Percentiles rank a stretch among this genome's conserved stretches.
phyloP scores from a whole-genome alignment of 2,113 vertebrate species.

The Puntigrus tetrazona region DNA sequence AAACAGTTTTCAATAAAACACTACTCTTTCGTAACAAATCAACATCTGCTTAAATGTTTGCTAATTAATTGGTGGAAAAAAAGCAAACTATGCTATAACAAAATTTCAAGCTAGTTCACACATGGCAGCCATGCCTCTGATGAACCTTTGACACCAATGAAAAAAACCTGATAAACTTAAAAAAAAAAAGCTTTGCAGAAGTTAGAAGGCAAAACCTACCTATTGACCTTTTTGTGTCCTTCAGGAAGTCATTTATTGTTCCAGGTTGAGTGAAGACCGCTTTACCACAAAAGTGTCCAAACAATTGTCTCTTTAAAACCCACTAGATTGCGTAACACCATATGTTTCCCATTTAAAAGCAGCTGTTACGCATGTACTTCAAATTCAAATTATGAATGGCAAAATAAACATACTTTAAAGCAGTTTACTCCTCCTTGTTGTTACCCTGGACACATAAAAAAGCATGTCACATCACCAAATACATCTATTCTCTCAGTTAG shows the following conservation, averaged over 20 bases:
- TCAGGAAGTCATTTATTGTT: conserved; percentile 8
- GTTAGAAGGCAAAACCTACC: not conserved
- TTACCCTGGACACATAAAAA: conserved; percentile 42
- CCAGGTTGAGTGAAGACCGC: not conserved
- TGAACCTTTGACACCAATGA: not conserved
- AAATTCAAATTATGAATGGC: conserved; percentile 4
- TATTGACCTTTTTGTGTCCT: not conserved
- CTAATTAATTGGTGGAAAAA: not conserved
- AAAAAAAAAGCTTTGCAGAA: not conserved
- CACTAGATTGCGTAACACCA: not conserved
- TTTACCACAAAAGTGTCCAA: conserved; percentile 15
- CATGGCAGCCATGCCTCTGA: not conserved
- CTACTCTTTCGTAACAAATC: not conserved
- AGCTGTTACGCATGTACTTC: conserved; percentile 3
- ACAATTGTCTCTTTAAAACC: conserved; percentile 3
- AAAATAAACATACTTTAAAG: conserved; percentile 36
- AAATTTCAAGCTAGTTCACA: not conserved
- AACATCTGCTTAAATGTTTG: not conserved
- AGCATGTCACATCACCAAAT: conserved; percentile 42
- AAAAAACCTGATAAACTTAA: not conserved
- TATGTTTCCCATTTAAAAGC: conserved; percentile 28
- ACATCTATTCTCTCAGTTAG: conserved; percentile 19
- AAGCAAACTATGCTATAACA: not conserved
- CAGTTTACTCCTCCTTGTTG: conserved; percentile 12
- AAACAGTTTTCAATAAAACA: not conserved